These are phyloP conservation scores for Cheilosia grossa DNA, from an alignment of 2,888 invertebrate species.

Conservation along the genomic window DNA sequence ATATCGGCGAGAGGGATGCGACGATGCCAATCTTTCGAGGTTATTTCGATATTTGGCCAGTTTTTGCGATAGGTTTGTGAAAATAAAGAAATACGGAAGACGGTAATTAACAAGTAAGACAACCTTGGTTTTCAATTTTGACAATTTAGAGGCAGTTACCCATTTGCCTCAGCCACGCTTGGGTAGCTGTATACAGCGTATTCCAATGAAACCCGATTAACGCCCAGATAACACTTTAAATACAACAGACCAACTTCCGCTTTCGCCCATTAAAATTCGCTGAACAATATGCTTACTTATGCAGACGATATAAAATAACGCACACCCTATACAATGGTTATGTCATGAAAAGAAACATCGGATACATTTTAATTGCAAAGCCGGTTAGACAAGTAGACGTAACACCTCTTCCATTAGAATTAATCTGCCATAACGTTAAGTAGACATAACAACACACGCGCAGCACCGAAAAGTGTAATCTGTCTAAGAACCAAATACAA, in stretches of 20 bases:
- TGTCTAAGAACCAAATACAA: conserved; percentile 32
- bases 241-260: conserved; percentile 4
- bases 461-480: conserved; percentile 21
- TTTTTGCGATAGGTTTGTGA: too few relatives aligned
- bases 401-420: conserved; percentile 12
- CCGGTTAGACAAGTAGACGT: conserved; percentile 52
- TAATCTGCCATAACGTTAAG: background rate
- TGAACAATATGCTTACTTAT: background rate
- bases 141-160: too few relatives aligned
- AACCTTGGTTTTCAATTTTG: too few relatives aligned
- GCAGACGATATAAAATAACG: background rate
- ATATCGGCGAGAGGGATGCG: too few relatives aligned
- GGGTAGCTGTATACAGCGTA: background rate
- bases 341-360: conserved; percentile 30
- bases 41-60: too few relatives aligned
- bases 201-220: background rate
- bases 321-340: conserved; percentile 20
- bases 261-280: conserved; percentile 13
- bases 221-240: background rate
- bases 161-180: background rate
- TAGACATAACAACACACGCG: conserved; percentile 18
- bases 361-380: conserved; percentile 35
- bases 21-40: too few relatives aligned
- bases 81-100: too few relatives aligned
- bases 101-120: too few relatives aligned